Conservation (phyloP, 2,888 invertebrate species). For the Phyllotreta striolata region DNA sequence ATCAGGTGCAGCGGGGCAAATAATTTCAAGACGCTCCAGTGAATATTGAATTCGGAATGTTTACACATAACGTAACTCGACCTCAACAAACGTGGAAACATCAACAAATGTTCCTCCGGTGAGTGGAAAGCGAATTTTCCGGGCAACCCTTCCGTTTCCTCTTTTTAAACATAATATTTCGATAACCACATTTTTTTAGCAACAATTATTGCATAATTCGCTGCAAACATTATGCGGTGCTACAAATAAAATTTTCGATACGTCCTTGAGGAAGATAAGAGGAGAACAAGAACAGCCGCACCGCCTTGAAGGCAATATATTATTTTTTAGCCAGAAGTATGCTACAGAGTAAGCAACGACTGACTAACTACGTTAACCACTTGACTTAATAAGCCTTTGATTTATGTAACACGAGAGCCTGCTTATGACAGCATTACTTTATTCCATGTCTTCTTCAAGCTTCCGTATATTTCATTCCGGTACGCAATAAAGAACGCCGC, state of each 20-base stretch:
- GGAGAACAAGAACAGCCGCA: neutral
- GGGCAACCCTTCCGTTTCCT: too few species aligned
- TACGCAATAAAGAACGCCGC: slow-evolving; percentile 29
- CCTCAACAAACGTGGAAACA: slow-evolving; percentile 49
- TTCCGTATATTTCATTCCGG: slow-evolving; percentile 45
- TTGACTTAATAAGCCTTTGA: slow-evolving; percentile 61
- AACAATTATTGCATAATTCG: too few species aligned
- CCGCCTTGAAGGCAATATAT: slow-evolving; percentile 36
- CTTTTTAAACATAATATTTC: too few species aligned
- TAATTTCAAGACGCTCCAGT: slow-evolving; percentile 44
- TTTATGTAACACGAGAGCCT: slow-evolving; percentile 60
- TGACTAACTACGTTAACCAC: slow-evolving; percentile 56
- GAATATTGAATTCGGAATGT: slow-evolving; percentile 46
- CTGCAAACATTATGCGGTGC: too few species aligned
- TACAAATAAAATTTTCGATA: neutral
- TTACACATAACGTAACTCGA: slow-evolving; percentile 44
- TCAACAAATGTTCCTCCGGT: slow-evolving; percentile 39
- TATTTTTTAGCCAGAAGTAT: slow-evolving; percentile 44
- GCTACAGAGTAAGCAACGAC: slow-evolving; percentile 42
- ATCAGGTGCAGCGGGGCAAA: slow-evolving; percentile 50
- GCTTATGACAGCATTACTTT: slow-evolving; percentile 60
- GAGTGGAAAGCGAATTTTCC: neutral
- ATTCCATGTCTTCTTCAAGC: slow-evolving; percentile 49
- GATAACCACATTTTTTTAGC: too few species aligned
- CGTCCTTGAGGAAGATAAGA: slow-evolving; percentile 6